Evolutionary conservation across 1,140 invertebrate species (phyloP).

Genomic region (Delia radicum): DNA sequence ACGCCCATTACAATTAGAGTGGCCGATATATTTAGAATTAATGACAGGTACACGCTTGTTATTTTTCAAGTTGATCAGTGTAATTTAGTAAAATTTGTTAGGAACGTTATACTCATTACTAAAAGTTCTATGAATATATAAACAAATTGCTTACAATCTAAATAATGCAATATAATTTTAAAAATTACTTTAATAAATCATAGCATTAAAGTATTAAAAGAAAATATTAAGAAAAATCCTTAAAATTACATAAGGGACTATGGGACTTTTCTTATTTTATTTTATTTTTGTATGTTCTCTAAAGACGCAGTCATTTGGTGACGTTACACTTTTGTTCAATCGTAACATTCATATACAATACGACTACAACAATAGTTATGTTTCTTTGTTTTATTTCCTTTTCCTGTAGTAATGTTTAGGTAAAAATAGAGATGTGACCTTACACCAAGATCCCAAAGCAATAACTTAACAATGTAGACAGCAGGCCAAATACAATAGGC

Average conservation of each 20-base stretch:
- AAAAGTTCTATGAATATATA: background rate
- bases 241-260: slow-evolving; percentile 55
- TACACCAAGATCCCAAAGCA: slow-evolving; percentile 48
- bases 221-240: slow-evolving; percentile 44
- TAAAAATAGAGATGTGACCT: slow-evolving; percentile 12
- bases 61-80: too few relatives aligned
- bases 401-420: background rate
- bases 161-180: slow-evolving; percentile 9
- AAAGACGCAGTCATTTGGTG: slow-evolving; percentile 15
- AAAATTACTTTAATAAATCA: slow-evolving; percentile 7
- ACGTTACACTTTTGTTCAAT: background rate
- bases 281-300: slow-evolving; percentile 29
- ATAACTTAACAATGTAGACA: slow-evolving; percentile 51
- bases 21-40: too few relatives aligned
- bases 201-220: slow-evolving; percentile 9
- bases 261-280: slow-evolving; percentile 36
- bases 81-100: too few relatives aligned
- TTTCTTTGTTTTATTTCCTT: background rate
- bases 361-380: background rate
- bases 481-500: background rate
- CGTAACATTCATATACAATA: background rate
- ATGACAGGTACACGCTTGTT: too few relatives aligned
- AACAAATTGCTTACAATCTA: slow-evolving; percentile 6
- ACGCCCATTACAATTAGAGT: too few relatives aligned
- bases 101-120: too few relatives aligned